A percentile compares a stretch with the other conserved stretches of the same genome.
Conservation (phyloP, 2,113 vertebrate species). For the Cyanoderma ruficeps region DNA sequence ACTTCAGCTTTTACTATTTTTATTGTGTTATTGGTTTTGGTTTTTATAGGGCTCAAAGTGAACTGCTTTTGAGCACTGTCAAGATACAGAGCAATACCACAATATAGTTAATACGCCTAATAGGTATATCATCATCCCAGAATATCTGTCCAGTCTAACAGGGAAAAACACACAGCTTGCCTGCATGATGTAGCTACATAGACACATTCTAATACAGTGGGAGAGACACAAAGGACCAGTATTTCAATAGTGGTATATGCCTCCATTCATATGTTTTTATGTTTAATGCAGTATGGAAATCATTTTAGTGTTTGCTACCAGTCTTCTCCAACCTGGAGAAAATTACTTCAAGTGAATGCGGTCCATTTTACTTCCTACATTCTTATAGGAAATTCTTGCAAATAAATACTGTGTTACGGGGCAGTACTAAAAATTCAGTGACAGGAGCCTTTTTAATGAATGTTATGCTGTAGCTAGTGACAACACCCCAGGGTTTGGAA, state of each 20-base stretch:
- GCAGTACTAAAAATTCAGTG: neutral
- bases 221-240: neutral
- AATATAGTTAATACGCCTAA: neutral
- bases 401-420: neutral
- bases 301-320: neutral
- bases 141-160: neutral
- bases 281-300: neutral
- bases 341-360: neutral
- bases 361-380: neutral
- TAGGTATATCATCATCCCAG: neutral
- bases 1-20: neutral
- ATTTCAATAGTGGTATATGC: neutral
- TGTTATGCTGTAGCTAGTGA: neutral
- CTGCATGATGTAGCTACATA: neutral
- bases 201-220: neutral
- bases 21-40: neutral
- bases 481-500: neutral
- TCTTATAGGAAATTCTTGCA: neutral
- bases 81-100: neutral
- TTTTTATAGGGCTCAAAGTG: neutral
- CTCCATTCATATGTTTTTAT: neutral
- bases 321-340: neutral
- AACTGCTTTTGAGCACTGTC: neutral
- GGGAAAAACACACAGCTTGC: neutral
- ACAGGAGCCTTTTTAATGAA: neutral